phyloP scores from a whole-genome alignment of 2,888 invertebrate genomes.

The Orchesellides sinensis region DNA sequence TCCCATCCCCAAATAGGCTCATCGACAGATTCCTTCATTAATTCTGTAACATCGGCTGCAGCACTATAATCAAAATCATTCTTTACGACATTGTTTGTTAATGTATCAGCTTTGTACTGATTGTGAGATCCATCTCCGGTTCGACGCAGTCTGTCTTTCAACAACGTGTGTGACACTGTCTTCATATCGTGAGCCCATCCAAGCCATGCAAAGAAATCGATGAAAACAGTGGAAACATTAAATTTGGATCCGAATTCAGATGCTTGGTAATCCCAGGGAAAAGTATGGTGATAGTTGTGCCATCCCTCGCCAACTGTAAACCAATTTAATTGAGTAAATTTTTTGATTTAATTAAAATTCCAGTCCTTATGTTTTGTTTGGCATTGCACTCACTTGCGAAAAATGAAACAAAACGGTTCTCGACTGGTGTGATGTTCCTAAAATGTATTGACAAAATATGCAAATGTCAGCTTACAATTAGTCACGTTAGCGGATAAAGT shows the following conservation, averaged over 20 bases:
- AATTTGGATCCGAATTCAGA: conserved; percentile 88
- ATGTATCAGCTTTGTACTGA: neutral
- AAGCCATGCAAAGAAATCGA: conserved; percentile 88
- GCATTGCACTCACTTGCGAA: conserved; percentile 10
- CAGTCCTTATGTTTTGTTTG: neutral
- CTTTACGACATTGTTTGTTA: neutral
- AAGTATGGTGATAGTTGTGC: conserved; percentile 96
- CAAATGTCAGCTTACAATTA: neutral
- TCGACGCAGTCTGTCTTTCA: conserved; percentile 76
- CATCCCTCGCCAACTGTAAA: conserved; percentile 86
- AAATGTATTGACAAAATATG: conserved; percentile 4
- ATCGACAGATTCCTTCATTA: conserved; percentile 46
- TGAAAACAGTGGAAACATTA: conserved; percentile 87
- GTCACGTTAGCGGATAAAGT: neutral
- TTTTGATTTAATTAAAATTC: neutral
- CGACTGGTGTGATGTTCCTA: conserved; percentile 24
- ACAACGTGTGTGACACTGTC: conserved; percentile 79
- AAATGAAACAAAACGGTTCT: conserved; percentile 18
- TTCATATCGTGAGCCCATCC: conserved; percentile 94
- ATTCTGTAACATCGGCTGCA: conserved; percentile 10
- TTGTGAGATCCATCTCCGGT: conserved; percentile 76
- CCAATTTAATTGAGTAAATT: conserved; percentile 79
- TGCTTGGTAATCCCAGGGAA: conserved; percentile 95
- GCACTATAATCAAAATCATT: conserved; percentile 33
- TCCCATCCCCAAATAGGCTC: conserved; percentile 65